Evolutionary conservation across 2,888 invertebrate genomes (phyloP).

Genomic region (Caenorhabditis panamensis): DNA sequence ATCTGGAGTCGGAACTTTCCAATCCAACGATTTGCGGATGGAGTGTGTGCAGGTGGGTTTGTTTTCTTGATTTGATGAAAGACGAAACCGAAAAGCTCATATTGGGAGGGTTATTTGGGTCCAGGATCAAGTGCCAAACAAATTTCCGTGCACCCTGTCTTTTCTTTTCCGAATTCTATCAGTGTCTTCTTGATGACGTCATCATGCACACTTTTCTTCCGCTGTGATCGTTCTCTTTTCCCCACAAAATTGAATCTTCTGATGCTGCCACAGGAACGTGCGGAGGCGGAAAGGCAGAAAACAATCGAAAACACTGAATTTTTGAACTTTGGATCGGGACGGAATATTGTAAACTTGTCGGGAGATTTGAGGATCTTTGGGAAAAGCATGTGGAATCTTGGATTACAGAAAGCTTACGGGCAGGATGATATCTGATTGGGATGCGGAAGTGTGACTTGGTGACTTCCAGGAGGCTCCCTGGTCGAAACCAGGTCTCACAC

Average conservation of each 20-base stretch:
- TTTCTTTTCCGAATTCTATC: slow-evolving; percentile 2
- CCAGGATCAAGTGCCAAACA: too few relatives aligned
- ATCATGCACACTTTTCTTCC: slow-evolving; percentile 3
- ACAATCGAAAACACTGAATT: background rate
- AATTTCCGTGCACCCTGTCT: background rate
- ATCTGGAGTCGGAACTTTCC: slow-evolving; percentile 36
- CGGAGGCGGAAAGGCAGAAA: background rate
- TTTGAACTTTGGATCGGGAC: background rate
- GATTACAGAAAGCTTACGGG: background rate
- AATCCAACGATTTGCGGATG: slow-evolving; percentile 52
- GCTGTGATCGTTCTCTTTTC: background rate
- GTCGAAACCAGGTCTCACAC: background rate
- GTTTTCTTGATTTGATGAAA: background rate
- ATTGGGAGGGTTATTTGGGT: too few relatives aligned
- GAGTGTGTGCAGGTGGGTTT: slow-evolving; percentile 54
- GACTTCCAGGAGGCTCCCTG: slow-evolving; percentile 22
- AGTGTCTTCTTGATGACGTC: slow-evolving; percentile 1
- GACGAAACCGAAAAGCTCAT: slow-evolving; percentile 81
- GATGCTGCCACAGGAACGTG: background rate
- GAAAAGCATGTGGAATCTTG: background rate
- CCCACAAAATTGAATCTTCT: slow-evolving; percentile 6
- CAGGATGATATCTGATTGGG: background rate
- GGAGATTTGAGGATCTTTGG: background rate
- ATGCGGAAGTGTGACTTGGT: background rate
- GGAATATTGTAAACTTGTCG: background rate